Base-by-base conservation (phyloP, 2,888 invertebrate genomes). In the Parascotia fuliginaria region DNA sequence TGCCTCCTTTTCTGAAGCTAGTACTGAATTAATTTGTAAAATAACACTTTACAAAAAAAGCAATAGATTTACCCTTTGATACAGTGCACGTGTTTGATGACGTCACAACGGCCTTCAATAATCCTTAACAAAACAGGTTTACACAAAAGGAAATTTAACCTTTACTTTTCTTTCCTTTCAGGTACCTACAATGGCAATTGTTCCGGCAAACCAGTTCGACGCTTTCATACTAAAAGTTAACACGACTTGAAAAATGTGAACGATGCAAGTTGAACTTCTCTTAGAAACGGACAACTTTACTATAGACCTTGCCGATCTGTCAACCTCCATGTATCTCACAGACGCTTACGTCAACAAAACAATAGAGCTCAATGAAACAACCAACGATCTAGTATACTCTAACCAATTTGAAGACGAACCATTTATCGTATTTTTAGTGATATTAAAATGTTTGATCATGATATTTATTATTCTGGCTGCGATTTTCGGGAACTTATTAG, bases 381-480 rank as follows among this genome's bases (percentile, higher is more conserved):
- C 77, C 0, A 85, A 82, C 49, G 89, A 89, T 28, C 59, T 87
- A 22, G 81, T 88, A 0, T 89, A 84, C 63, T 71, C 80, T 1
- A 89, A 88, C 43, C 87, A 85, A 36, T 90, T 89, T 41, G 64
- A 79, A 39, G 85, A 87, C 28, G 85, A 88, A 1, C 82, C 91
- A 41, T 92, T 95, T 80, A 87, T 94, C 40, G 92, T 94, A 29
- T 87, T 95, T 53, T 65, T 95, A 36, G 85, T 95, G 60, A 86
- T 95, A 15, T 71, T 96, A 53, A 97, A 96, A 92, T 94, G 95
- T 59, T 92, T 96, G 15, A 95, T 98, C 41, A 98, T 98, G 97
- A 94, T 95, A 31, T 94, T 96, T 73, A 97, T 98, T 56, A 98
- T 98, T 58, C 83, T 97, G 40, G 95, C 97, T 36, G 98, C 98